A percentile compares a stretch with the other conserved stretches of the same genome.
phyloP scores from a whole-genome alignment of 1,140 invertebrate species.

The Antheraea mylitta region DNA sequence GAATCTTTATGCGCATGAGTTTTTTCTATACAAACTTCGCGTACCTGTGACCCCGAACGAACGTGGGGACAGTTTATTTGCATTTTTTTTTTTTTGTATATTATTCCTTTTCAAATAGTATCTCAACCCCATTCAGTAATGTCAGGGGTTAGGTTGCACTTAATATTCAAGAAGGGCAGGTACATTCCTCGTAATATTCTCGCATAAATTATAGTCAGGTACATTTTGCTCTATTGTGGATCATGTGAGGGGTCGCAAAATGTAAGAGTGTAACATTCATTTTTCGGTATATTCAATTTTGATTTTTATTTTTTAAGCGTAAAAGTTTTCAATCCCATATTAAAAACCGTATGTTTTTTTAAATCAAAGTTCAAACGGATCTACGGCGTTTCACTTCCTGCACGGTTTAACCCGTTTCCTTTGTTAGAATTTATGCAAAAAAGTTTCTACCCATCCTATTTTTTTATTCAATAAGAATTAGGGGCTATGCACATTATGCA shows the following conservation, averaged over 20 bases:
- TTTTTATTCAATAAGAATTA: constrained; percentile 78
- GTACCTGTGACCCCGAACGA: constrained; percentile 61
- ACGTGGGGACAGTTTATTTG: constrained; percentile 75
- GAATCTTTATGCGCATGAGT: constrained; percentile 57
- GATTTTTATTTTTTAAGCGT: constrained; percentile 25
- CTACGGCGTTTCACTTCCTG: constrained; percentile 72
- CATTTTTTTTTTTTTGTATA: constrained; percentile 73
- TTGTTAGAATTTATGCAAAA: constrained; percentile 79
- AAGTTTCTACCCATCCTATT: constrained; percentile 79
- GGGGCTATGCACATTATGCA: constrained; percentile 79
- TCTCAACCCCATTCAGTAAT: constrained; percentile 76
- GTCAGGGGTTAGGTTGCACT: constrained; percentile 79
- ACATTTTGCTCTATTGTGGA: constrained; percentile 74
- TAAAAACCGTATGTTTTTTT: constrained; percentile 12
- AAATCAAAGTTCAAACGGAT: constrained; percentile 50
- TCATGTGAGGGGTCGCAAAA: constrained; percentile 40
- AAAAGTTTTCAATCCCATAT: neutral
- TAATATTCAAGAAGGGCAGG: constrained; percentile 80
- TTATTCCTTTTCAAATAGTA: constrained; percentile 77
- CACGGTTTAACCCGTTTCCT: constrained; percentile 76
- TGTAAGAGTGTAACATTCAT: constrained; percentile 45
- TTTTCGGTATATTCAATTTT: constrained; percentile 32
- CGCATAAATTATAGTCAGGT: constrained; percentile 80
- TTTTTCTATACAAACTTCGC: constrained; percentile 51
- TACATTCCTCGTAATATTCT: constrained; percentile 79